A percentile compares a stretch with the other conserved stretches of the same genome.
phyloP scores from a whole-genome alignment of 2,113 vertebrate genomes.

The Mobula hypostoma region DNA sequence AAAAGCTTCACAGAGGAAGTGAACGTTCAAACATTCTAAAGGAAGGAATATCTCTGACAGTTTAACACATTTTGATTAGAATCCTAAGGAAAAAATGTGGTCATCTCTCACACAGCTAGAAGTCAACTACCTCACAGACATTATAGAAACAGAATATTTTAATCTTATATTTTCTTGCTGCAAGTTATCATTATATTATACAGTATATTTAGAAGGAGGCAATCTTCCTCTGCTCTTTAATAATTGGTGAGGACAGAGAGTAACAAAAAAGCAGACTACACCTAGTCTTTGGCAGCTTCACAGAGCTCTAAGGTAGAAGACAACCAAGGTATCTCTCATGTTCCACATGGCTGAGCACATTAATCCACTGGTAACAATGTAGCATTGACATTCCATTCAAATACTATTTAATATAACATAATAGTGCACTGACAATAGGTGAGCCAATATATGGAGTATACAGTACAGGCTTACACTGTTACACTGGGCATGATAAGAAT shows the following conservation, averaged over 20 bases:
- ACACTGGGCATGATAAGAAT: background rate
- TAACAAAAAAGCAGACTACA: background rate
- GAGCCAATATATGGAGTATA: background rate
- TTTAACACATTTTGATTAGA: background rate
- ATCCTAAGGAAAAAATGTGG: background rate
- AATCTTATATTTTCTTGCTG: background rate
- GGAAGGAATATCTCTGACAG: background rate
- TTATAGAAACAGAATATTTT: background rate
- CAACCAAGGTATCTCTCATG: conserved; percentile 3
- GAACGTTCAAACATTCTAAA: background rate
- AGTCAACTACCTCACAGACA: background rate
- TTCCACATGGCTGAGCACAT: background rate
- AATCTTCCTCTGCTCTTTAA: background rate
- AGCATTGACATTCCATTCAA: background rate
- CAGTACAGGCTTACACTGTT: background rate
- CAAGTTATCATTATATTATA: too few species aligned
- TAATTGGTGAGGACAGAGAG: background rate
- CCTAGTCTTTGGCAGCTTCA: background rate
- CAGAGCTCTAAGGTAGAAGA: background rate
- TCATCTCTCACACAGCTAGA: conserved; percentile 9
- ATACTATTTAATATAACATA: background rate
- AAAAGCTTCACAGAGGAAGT: background rate
- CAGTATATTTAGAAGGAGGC: too few species aligned
- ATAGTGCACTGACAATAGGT: background rate
- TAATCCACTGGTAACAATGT: background rate